Conservation (phyloP, 2,888 invertebrate genomes). For the Buathra laborator region DNA sequence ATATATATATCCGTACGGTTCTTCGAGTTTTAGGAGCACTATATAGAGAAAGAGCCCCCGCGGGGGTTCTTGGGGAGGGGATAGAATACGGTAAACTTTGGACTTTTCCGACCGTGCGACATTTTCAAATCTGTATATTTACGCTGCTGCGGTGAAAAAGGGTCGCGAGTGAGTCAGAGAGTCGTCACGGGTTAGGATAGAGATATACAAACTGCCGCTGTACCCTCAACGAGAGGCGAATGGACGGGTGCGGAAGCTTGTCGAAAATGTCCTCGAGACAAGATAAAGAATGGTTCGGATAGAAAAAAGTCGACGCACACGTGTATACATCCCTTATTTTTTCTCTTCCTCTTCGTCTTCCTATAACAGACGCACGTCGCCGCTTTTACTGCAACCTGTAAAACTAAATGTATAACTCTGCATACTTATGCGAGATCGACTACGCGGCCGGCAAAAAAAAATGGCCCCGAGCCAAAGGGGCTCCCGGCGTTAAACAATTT, state of each 20-base stretch:
- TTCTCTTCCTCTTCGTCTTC: slow-evolving; percentile 8
- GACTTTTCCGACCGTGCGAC: slow-evolving; percentile 11
- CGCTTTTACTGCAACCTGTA: slow-evolving; percentile 38
- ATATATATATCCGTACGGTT: not conserved
- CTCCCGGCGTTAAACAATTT: slow-evolving; percentile 12
- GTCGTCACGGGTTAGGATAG: not conserved
- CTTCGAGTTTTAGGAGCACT: not conserved
- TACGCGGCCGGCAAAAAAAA: not conserved
- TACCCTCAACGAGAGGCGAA: not conserved
- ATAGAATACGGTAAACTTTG: slow-evolving; percentile 18
- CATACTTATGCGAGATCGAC: slow-evolving; percentile 37
- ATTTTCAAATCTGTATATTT: slow-evolving; percentile 45
- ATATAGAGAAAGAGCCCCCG: not conserved
- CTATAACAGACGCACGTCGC: slow-evolving; percentile 25
- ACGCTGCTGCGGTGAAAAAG: slow-evolving; percentile 26
- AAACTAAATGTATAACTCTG: slow-evolving; percentile 43
- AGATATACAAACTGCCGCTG: not conserved
- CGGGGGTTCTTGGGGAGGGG: not conserved
- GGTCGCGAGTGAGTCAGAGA: slow-evolving; percentile 46
- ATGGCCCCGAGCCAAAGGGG: slow-evolving; percentile 54
- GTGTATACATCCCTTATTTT: slow-evolving; percentile 29
- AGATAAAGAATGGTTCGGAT: slow-evolving; percentile 54
- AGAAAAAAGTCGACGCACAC: slow-evolving; percentile 36
- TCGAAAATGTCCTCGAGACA: slow-evolving; percentile 51
- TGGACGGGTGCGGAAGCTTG: slow-evolving; percentile 28